Evolutionary conservation across 2,888 invertebrate species (phyloP).

Genomic region (Patella depressa): DNA sequence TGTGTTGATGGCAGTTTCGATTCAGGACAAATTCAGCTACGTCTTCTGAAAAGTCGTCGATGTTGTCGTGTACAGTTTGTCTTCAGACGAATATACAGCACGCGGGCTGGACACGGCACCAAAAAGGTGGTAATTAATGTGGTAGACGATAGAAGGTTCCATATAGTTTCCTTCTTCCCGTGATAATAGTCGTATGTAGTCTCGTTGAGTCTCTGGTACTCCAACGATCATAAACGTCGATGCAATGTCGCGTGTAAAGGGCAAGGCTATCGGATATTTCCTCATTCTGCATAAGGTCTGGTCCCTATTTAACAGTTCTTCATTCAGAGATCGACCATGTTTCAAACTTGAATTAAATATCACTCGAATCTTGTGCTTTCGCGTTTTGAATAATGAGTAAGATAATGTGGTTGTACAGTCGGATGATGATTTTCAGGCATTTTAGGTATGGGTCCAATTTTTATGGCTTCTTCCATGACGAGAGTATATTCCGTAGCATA

Average conservation of each 20-base stretch:
- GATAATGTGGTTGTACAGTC: neutral
- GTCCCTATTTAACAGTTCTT: conserved; percentile 33
- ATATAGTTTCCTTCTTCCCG: conserved; percentile 20
- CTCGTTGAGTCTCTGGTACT: conserved; percentile 18
- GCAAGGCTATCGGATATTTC: conserved; percentile 22
- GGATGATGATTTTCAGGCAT: neutral
- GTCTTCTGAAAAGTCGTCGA: conserved; percentile 25
- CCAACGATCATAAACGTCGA: conserved; percentile 30
- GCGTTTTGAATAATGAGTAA: conserved; percentile 8
- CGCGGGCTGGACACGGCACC: conserved; percentile 10
- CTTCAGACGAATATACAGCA: conserved; percentile 36
- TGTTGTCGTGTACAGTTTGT: conserved; percentile 21
- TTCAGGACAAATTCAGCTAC: conserved; percentile 29
- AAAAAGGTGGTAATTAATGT: conserved; percentile 34
- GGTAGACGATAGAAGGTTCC: conserved; percentile 33
- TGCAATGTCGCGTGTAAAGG: conserved; percentile 33
- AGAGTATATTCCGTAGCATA: neutral
- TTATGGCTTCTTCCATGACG: conserved; percentile 22
- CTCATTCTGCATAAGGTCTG: conserved; percentile 33
- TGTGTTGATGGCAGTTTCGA: conserved; percentile 29
- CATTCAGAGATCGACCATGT: conserved; percentile 27
- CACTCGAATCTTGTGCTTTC: conserved; percentile 20
- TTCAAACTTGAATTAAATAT: conserved; percentile 41
- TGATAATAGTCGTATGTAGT: conserved; percentile 33
- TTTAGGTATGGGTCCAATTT: conserved; percentile 15